Percentiles rank a stretch among this genome's conserved stretches.
Evolutionary conservation across 2,113 vertebrate genomes (phyloP).

Genomic region (Prinia subflava): DNA sequence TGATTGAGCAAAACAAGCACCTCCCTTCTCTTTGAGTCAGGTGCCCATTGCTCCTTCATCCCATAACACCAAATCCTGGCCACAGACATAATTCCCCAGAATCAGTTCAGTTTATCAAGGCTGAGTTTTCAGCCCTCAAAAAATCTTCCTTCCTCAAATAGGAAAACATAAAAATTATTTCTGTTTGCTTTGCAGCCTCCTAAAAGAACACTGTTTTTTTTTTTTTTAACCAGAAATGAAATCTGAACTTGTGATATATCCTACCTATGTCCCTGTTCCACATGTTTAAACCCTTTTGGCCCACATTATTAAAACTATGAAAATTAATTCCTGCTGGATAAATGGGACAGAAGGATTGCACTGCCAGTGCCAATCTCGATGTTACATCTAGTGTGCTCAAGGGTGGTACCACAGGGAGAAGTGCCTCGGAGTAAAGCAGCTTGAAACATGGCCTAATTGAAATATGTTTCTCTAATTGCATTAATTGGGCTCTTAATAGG

Average conservation of each 20-base stretch:
- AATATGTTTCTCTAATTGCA: conserved; percentile 11
- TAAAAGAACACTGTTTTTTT: background rate
- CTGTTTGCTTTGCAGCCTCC: background rate
- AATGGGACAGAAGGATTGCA: background rate
- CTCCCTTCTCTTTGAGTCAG: background rate
- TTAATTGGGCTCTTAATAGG: conserved; percentile 29
- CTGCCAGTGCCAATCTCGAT: background rate
- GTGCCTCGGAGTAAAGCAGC: background rate
- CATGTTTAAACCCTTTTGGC: background rate
- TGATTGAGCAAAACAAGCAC: background rate
- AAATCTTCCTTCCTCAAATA: background rate
- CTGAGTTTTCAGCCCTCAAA: background rate
- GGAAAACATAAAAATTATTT: background rate
- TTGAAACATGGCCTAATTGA: conserved; percentile 22
- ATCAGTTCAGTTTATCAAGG: background rate
- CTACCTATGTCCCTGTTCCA: background rate
- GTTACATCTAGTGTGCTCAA: background rate
- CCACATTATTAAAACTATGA: background rate
- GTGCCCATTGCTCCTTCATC: background rate
- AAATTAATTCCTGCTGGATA: background rate
- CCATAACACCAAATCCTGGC: background rate
- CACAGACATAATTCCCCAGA: background rate
- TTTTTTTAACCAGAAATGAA: background rate
- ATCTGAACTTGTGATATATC: background rate
- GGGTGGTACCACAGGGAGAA: background rate